phyloP scores from a whole-genome alignment of 2,888 invertebrate genomes.

The Thymelicus sylvestris region DNA sequence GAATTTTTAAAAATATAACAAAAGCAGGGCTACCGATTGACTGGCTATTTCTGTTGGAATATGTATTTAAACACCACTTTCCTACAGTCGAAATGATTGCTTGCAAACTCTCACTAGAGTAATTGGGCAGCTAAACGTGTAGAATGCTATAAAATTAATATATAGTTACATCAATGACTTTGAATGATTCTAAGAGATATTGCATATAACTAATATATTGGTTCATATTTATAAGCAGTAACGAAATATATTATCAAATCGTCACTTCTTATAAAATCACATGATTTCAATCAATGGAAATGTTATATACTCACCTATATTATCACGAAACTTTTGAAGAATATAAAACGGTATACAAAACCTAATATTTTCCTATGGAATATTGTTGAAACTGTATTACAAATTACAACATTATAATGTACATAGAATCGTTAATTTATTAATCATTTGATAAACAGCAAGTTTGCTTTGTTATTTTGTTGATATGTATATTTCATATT shows the following conservation, averaged over 20 bases:
- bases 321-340: slow-evolving; percentile 19
- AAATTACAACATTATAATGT: slow-evolving; percentile 6
- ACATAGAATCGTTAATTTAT: slow-evolving; percentile 1
- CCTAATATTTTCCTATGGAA: slow-evolving; percentile 24
- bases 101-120: not conserved
- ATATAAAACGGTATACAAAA: slow-evolving; percentile 24
- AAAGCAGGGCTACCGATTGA: not conserved
- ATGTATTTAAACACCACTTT: not conserved
- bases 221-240: not conserved
- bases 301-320: slow-evolving; percentile 1
- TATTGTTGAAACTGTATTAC: slow-evolving; percentile 16
- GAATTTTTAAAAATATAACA: not conserved
- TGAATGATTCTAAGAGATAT: slow-evolving; percentile 1
- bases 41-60: not conserved
- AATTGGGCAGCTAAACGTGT: not conserved
- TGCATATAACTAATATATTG: not conserved
- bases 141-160: slow-evolving; percentile 2
- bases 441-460: slow-evolving; percentile 2
- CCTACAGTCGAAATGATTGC: not conserved
- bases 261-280: not conserved
- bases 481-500: not conserved
- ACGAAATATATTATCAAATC: not conserved
- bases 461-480: slow-evolving; percentile 4
- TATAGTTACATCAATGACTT: not conserved
- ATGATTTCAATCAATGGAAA: not conserved